A percentile compares a stretch with the other conserved stretches of the same genome.
phyloP scores from a whole-genome alignment of 2,113 vertebrate genomes.

The Salvelinus namaycush region DNA sequence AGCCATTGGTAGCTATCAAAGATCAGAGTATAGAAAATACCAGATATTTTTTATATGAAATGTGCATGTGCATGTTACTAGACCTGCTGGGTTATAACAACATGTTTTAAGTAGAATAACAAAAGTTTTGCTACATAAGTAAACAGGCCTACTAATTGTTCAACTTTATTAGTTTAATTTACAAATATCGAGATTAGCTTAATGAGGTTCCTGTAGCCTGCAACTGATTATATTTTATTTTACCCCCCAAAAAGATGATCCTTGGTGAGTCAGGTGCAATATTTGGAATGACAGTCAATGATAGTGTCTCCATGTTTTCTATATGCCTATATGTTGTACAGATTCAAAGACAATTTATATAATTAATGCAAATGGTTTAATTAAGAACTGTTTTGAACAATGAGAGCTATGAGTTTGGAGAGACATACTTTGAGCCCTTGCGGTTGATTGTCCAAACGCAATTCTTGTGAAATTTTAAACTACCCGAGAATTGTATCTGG shows the following conservation, averaged over 20 bases:
- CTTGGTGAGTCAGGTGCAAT: not conserved
- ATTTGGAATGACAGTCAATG: not conserved
- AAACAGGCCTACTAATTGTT: not conserved
- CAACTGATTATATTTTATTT: not conserved
- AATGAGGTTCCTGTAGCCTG: not conserved
- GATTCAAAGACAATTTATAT: not conserved
- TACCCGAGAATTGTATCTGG: constrained; percentile 98
- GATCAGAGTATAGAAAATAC: too few relatives aligned
- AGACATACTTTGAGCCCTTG: constrained; percentile 86
- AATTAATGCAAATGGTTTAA: not conserved
- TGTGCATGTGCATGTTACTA: not conserved
- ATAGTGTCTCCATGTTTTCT: too few relatives aligned
- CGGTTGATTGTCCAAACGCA: constrained; percentile 84
- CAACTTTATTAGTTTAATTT: not conserved
- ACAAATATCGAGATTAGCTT: not conserved
- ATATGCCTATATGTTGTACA: not conserved
- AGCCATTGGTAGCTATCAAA: not conserved
- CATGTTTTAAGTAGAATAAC: not conserved
- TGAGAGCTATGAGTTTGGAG: constrained; percentile 83
- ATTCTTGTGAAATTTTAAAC: constrained; percentile 79
- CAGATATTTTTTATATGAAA: not conserved
- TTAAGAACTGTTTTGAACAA: constrained; percentile 42
- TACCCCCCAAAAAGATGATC: not conserved
- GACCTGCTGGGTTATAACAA: too few relatives aligned
- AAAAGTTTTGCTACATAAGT: not conserved